Percentiles rank a stretch among this genome's conserved stretches.
phyloP scores from a whole-genome alignment of 2,797 vertebrate genomes.

The Sorex maritimensis region DNA sequence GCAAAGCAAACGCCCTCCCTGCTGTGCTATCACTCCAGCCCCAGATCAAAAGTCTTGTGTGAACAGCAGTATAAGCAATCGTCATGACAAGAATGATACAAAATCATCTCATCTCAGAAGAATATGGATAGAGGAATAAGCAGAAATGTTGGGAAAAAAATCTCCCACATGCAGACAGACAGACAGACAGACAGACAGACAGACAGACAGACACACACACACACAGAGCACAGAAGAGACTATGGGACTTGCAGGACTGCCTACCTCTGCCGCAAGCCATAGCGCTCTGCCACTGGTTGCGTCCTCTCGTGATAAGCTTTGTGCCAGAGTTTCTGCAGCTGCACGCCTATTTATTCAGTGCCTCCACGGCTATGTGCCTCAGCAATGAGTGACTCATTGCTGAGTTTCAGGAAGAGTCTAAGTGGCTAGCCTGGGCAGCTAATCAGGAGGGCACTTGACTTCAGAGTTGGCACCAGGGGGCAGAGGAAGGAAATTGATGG shows the following conservation, averaged over 20 bases:
- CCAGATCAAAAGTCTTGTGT: no score
- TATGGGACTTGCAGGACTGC: not conserved
- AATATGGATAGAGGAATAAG: not conserved
- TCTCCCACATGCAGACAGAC: no score
- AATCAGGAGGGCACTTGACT: not conserved
- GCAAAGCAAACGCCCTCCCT: no score
- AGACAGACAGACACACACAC: no score
- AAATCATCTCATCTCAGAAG: no score
- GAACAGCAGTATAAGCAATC: no score
- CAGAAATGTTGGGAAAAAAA: constrained; percentile 10
- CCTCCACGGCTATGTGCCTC: not conserved
- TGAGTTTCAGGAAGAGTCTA: not conserved
- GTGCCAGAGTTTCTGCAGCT: not conserved
- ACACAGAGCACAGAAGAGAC: not conserved
- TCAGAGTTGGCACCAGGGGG: not conserved
- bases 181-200: no score
- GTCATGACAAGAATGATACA: no score
- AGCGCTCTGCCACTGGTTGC: not conserved
- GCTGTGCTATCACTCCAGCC: no score
- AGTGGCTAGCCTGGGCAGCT: not conserved
- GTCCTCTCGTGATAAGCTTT: not conserved
- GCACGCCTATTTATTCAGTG: not conserved
- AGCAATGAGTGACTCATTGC: constrained; percentile 73
- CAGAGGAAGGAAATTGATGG: not conserved
- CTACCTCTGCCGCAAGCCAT: constrained; percentile 79